Conservation (phyloP, 2,113 vertebrate species). For the Nothoprocta pentlandii region DNA sequence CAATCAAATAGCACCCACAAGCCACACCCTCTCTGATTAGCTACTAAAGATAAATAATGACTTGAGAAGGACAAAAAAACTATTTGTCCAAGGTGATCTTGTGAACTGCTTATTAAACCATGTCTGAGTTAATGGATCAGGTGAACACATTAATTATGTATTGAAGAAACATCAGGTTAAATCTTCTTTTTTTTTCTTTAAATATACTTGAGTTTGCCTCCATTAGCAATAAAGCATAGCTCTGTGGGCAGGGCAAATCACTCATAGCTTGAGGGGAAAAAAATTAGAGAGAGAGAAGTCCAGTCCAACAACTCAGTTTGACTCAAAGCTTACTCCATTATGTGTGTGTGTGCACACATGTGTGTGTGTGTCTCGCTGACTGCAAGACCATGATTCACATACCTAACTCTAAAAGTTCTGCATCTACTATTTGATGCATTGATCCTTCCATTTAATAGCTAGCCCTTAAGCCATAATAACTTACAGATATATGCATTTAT, state of each 20-base stretch:
- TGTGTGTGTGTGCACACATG: neutral
- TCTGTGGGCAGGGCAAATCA: neutral
- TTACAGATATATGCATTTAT: constrained; percentile 73
- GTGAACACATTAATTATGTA: neutral
- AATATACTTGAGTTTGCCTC: neutral
- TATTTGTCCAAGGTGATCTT: neutral
- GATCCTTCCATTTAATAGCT: constrained; percentile 63
- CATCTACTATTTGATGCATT: constrained; percentile 66
- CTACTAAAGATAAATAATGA: neutral
- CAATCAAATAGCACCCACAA: neutral
- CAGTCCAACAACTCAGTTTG: neutral
- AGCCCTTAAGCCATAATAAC: constrained; percentile 68
- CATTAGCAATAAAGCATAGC: neutral
- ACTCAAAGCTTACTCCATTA: neutral
- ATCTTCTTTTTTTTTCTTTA: neutral
- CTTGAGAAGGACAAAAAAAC: neutral
- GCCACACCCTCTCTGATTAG: neutral
- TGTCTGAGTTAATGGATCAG: neutral
- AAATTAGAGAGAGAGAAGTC: neutral
- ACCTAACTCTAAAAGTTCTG: constrained; percentile 34
- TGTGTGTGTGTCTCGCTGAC: neutral
- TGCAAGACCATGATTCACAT: neutral
- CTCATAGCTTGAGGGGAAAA: neutral
- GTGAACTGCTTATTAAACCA: neutral
- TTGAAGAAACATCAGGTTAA: neutral